Evolutionary conservation across 1,140 invertebrate species (phyloP), one percentile per base, ranked within the genome.

Genomic region (Cylas formicarius): DNA sequence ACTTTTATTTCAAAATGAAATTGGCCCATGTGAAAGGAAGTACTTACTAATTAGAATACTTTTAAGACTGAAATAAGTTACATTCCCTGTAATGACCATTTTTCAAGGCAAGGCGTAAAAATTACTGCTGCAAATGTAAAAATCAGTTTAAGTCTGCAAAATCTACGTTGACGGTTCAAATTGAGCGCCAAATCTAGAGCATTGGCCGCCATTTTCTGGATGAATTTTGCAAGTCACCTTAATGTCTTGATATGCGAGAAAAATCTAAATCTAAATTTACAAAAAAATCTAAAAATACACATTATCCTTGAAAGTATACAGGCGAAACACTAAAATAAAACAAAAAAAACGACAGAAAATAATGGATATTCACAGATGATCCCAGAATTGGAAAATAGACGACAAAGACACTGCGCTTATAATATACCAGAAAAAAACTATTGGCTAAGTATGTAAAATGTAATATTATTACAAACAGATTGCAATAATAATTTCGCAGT

Each of bases 141-240:
- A 40, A 40, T 16, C 8, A 9, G 7, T 11, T 26, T 22, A 16
- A 41, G 14, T 27, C 16, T 21, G 4, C 19, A 28, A 40, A 29
- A 18, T 40, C 38, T 28, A 29, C 24, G 8, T n/a, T n/a, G 35
- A 9, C 27, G 43, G 50, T 52, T 55, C 40, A 31, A 57, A 55
- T 39, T 44, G 32, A 53, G 48, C 50, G 53, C 53, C 56, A 54
- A 52, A 46, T 36, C 17, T 38, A 18, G 20, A 43, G 44, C 48
- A 29, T 46, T 40, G 43, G 53, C 50, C 60, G 63, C 61, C 61
- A 65, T 63, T 63, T 63, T 63, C 56, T 58, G 57, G 58, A 51
- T 48, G 28, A 48, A 26, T 35, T 19, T 35, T 26, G 14, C 23
- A 11, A 43, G 27, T 36, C 38, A 37, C 20, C 33, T 45, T 45